phyloP scores from a whole-genome alignment of 1,140 invertebrate species.

The Micrasema longulum region DNA sequence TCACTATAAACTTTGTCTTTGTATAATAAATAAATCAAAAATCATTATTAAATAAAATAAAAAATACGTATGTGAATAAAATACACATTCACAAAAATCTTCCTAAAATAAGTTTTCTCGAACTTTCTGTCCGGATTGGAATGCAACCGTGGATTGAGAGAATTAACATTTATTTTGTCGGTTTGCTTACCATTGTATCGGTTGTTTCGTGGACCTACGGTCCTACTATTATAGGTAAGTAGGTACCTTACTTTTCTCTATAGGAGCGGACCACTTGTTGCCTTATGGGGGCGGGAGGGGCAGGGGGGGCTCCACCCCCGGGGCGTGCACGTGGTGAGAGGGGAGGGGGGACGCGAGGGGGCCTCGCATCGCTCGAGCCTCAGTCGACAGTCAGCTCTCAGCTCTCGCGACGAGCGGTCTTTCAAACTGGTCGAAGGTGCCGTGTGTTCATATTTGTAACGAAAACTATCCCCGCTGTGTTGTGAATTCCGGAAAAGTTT shows the following conservation, averaged over 20 bases:
- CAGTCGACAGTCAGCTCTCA: conserved; percentile 48
- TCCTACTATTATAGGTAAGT: background rate
- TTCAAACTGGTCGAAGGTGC: background rate
- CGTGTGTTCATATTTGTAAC: background rate
- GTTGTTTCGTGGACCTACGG: conserved; percentile 16
- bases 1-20: too few relatives aligned
- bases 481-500: conserved; percentile 26
- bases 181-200: conserved; percentile 22
- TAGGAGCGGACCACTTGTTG: conserved; percentile 35
- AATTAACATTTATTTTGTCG: conserved; percentile 24
- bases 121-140: background rate
- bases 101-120: background rate
- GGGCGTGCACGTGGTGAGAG: background rate
- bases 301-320: background rate
- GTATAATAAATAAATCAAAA: too few relatives aligned
- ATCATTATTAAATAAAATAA: too few relatives aligned
- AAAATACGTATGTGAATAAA: too few relatives aligned
- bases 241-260: conserved; percentile 12
- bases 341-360: conserved; percentile 11
- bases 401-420: conserved; percentile 39
- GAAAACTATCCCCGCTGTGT: conserved; percentile 16
- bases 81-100: too few relatives aligned
- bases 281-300: background rate
- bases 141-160: conserved; percentile 10
- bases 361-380: conserved; percentile 24